A percentile compares a stretch with the other conserved stretches of the same genome.
Evolutionary conservation across 2,888 invertebrate species (phyloP).

Genomic region (Megamerina dolium): DNA sequence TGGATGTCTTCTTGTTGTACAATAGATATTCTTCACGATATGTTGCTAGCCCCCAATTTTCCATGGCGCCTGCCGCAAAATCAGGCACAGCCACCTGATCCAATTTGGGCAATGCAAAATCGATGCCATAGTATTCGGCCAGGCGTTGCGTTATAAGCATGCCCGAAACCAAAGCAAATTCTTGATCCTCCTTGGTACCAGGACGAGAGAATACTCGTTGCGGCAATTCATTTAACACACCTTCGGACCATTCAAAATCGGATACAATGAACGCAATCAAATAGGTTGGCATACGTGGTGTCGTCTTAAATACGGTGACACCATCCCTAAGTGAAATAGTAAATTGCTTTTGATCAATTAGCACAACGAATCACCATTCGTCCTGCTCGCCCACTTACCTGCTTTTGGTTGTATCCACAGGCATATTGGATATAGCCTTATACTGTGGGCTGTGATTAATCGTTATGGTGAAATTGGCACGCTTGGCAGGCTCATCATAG

Average conservation of each 20-base stretch:
- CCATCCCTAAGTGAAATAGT: slow-evolving; percentile 11
- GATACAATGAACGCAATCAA: slow-evolving; percentile 73
- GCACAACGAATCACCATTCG: no score
- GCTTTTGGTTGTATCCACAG: slow-evolving; percentile 20
- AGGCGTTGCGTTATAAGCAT: slow-evolving; percentile 62
- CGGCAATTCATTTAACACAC: slow-evolving; percentile 25
- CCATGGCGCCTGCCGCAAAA: slow-evolving; percentile 82
- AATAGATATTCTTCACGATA: slow-evolving; percentile 44
- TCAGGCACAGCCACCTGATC: slow-evolving; percentile 86
- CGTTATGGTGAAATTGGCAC: slow-evolving; percentile 55
- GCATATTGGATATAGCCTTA: slow-evolving; percentile 52
- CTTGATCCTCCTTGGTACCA: slow-evolving; percentile 48
- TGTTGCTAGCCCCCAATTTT: slow-evolving; percentile 88
- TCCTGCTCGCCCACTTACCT: no score
- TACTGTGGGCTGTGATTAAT: slow-evolving; percentile 35
- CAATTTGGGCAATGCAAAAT: slow-evolving; percentile 71
- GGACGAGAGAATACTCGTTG: slow-evolving; percentile 43
- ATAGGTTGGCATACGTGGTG: slow-evolving; percentile 68
- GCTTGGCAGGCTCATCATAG: slow-evolving; percentile 63
- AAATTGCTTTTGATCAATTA: no score
- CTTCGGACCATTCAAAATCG: slow-evolving; percentile 47
- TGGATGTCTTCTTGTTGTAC: slow-evolving; percentile 35
- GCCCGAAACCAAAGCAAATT: slow-evolving; percentile 68
- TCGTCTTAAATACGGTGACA: slow-evolving; percentile 47
- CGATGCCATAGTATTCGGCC: slow-evolving; percentile 65